A percentile compares a stretch with the other conserved stretches of the same genome.
Evolutionary conservation across 2,888 invertebrate genomes (phyloP).

Genomic region (Tenthredo distinguenda): DNA sequence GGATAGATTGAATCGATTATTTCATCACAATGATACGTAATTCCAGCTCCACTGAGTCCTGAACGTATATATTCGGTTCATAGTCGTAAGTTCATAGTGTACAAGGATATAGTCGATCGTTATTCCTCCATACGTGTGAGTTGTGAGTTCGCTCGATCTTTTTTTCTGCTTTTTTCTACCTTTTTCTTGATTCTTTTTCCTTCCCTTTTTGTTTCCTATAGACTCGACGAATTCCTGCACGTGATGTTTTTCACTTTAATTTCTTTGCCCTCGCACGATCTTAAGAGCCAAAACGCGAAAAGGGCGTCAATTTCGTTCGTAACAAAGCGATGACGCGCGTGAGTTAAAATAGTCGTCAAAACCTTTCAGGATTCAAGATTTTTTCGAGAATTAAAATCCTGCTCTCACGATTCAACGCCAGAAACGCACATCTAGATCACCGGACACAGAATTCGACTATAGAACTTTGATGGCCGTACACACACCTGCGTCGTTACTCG

Average conservation of each 20-base stretch:
- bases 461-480: neutral
- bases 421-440: neutral
- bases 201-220: neutral
- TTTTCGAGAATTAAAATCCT: neutral
- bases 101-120: neutral
- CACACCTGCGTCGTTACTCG: neutral
- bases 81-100: neutral
- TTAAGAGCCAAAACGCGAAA: slow-evolving; percentile 1
- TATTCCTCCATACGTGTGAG: neutral
- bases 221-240: slow-evolving; percentile 23
- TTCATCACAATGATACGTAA: neutral
- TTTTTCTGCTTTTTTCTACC: neutral
- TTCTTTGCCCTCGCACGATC: slow-evolving; percentile 26
- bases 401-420: neutral
- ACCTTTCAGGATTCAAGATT: neutral
- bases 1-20: neutral
- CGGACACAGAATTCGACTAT: neutral
- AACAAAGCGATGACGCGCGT: slow-evolving; percentile 23
- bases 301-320: slow-evolving; percentile 24
- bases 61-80: neutral
- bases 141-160: neutral
- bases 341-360: slow-evolving; percentile 15
- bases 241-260: slow-evolving; percentile 32
- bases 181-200: neutral
- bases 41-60: neutral